Evolutionary conservation across 2,797 vertebrate species (phyloP).

Genomic region (Clarias laeviceps): DNA sequence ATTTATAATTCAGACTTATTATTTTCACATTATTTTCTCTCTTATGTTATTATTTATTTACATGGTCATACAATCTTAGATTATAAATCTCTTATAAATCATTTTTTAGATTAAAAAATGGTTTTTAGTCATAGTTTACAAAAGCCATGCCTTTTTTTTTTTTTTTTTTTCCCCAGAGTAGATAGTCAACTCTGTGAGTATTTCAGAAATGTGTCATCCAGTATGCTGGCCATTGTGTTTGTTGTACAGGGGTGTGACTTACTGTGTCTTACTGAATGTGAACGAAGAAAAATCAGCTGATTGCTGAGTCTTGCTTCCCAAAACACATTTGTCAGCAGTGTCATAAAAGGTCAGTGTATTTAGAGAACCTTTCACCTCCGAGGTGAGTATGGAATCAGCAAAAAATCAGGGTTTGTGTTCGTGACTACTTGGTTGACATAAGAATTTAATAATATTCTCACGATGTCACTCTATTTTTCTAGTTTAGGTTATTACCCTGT

Average conservation of each 20-base stretch:
- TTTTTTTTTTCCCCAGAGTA: background rate
- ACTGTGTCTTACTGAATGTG: background rate
- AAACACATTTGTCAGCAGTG: background rate
- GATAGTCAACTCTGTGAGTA: background rate
- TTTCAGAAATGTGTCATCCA: background rate
- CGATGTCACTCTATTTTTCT: background rate
- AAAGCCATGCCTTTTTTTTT: background rate
- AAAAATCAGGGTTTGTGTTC: background rate
- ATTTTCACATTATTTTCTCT: background rate
- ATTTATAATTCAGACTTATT: background rate
- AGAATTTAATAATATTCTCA: background rate
- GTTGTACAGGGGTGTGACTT: background rate
- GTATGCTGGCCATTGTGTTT: background rate
- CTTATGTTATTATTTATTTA: background rate
- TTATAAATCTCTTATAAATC: background rate
- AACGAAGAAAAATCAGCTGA: background rate
- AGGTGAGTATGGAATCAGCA: background rate
- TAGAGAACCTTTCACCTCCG: background rate
- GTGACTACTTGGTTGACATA: background rate
- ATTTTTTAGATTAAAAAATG: no score
- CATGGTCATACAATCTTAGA: background rate
- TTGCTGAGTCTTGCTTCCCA: background rate
- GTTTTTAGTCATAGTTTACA: background rate
- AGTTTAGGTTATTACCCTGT: background rate
- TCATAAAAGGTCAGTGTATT: background rate